Conservation (phyloP, 2,797 vertebrate species). For the Sternotherus odoratus region DNA sequence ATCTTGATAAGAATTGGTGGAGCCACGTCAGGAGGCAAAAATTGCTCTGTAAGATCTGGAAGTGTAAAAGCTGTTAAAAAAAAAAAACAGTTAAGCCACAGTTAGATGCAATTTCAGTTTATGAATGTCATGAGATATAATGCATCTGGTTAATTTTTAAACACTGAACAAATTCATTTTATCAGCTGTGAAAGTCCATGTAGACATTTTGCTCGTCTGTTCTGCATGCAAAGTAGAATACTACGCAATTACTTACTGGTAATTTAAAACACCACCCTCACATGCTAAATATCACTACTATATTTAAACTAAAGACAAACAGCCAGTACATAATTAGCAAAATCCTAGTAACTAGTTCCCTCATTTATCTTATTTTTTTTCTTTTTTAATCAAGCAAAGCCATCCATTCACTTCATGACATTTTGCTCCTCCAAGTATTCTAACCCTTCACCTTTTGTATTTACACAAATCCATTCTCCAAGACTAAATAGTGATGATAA, state of each 20-base stretch:
- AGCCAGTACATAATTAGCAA: neutral
- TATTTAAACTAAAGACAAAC: neutral
- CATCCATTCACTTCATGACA: neutral
- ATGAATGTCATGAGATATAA: constrained; percentile 1
- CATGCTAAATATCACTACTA: neutral
- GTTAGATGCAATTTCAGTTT: neutral
- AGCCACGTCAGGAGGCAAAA: constrained; percentile 89
- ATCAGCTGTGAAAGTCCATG: constrained; percentile 26
- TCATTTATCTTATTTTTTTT: neutral
- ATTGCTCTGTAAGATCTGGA: constrained; percentile 93
- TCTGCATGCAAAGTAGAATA: neutral
- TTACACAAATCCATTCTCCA: neutral
- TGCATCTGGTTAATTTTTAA: constrained; percentile 32
- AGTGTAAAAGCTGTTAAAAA: constrained; percentile 83
- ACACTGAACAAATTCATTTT: constrained; percentile 30
- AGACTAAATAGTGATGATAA: neutral
- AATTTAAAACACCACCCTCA: neutral
- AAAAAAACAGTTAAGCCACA: neutral
- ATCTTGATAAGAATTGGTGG: constrained; percentile 90
- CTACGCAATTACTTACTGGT: neutral
- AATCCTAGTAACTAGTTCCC: neutral
- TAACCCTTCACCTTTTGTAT: neutral
- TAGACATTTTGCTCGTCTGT: constrained; percentile 7
- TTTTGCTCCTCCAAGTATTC: neutral
- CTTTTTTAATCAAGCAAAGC: neutral